Percentiles rank a stretch among this genome's conserved stretches.
phyloP scores from a whole-genome alignment of 2,888 invertebrate species.

The Gryllus longicercus region DNA sequence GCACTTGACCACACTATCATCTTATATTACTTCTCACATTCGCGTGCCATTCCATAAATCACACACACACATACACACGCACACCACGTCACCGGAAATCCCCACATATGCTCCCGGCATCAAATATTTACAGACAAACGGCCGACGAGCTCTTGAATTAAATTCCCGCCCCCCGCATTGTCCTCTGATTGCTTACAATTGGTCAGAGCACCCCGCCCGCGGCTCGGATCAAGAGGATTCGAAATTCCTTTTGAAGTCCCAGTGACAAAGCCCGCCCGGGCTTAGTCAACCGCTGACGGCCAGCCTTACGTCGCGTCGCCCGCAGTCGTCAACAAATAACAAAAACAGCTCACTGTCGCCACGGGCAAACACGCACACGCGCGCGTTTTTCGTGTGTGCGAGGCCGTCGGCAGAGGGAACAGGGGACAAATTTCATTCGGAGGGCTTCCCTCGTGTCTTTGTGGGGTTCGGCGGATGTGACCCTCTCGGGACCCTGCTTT shows the following conservation, averaged over 20 bases:
- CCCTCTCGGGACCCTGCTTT: constrained; percentile 4
- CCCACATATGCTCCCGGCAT: not conserved
- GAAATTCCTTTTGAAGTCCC: constrained; percentile 9
- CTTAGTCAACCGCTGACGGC: not conserved
- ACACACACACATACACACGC: too few species aligned
- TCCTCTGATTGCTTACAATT: constrained; percentile 8
- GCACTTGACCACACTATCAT: too few species aligned
- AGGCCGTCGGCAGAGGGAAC: not conserved
- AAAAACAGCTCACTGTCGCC: constrained; percentile 17
- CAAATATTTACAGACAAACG: constrained; percentile 1
- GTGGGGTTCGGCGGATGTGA: constrained; percentile 4
- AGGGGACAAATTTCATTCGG: not conserved
- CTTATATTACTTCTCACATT: too few species aligned
- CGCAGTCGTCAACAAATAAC: constrained; percentile 1
- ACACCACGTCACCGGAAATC: not conserved
- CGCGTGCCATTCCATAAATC: too few species aligned
- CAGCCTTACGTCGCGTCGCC: not conserved
- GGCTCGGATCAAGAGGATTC: not conserved
- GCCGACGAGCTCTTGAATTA: not conserved
- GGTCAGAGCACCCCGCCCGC: not conserved
- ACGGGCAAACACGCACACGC: not conserved
- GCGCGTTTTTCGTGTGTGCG: not conserved
- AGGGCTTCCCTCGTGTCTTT: not conserved
- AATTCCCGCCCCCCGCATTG: not conserved
- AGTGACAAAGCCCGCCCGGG: not conserved